Evolutionary conservation across 2,113 vertebrate species (phyloP).

Genomic region (Verasper variegatus): DNA sequence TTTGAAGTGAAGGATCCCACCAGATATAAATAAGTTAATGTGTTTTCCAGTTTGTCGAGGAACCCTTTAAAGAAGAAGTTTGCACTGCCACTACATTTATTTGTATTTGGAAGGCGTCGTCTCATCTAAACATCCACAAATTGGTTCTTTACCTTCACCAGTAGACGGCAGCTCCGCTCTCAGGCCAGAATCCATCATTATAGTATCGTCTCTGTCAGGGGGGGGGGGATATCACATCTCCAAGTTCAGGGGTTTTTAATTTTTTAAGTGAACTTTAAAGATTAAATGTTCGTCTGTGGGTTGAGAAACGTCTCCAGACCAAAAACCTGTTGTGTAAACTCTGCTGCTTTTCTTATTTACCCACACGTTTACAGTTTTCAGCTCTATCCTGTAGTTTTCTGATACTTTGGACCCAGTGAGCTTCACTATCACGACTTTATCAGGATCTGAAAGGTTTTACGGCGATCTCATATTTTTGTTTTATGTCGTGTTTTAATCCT

Average conservation of each 20-base stretch:
- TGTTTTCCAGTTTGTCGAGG: not conserved
- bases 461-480: not conserved
- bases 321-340: conserved; percentile 37
- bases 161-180: not conserved
- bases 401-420: not conserved
- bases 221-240: too few species aligned
- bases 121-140: too few species aligned
- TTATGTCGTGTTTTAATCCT: conserved; percentile 37
- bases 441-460: conserved; percentile 2
- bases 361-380: conserved; percentile 30
- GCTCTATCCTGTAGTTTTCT: not conserved
- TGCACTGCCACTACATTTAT: too few species aligned
- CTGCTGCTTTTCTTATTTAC: conserved; percentile 31
- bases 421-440: conserved; percentile 13
- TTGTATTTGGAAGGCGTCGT: too few species aligned
- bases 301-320: conserved; percentile 26
- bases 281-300: conserved; percentile 22
- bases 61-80: too few species aligned
- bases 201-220: not conserved
- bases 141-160: too few species aligned
- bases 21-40: not conserved
- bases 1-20: too few species aligned
- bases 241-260: not conserved
- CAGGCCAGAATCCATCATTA: not conserved
- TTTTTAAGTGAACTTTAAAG: too few species aligned